A percentile compares a stretch with the other conserved stretches of the same genome.
Conservation (phyloP, 2,888 invertebrate species). For the Cremastinae sp. region DNA sequence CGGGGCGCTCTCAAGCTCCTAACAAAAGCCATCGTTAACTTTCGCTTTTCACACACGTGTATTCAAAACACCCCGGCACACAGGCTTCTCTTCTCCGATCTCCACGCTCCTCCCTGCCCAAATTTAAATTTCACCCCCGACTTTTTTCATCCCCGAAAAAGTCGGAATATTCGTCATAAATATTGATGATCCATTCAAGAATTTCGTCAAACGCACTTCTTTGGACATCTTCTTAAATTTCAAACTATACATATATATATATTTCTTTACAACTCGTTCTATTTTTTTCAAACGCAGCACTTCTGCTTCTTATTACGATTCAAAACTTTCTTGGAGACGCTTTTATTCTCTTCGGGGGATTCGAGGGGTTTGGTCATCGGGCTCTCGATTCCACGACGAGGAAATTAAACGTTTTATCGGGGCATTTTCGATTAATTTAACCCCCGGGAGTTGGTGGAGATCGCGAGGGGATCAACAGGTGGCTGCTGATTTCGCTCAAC, state of each 20-base stretch:
- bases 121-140: slow-evolving; percentile 25
- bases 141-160: background rate
- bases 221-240: too few species aligned
- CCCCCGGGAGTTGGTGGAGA: background rate
- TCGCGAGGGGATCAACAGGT: slow-evolving; percentile 34
- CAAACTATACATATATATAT: too few species aligned
- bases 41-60: slow-evolving; percentile 2
- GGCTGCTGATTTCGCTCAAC: slow-evolving; percentile 26
- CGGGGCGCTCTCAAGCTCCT: slow-evolving; percentile 8
- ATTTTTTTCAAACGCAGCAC: too few species aligned
- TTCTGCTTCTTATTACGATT: too few species aligned
- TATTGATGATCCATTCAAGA: background rate
- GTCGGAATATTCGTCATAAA: too few species aligned
- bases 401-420: background rate
- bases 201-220: background rate
- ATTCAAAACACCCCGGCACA: slow-evolving; percentile 33
- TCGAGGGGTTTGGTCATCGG: too few species aligned
- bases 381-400: background rate
- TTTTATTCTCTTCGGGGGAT: background rate
- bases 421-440: slow-evolving; percentile 7
- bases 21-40: slow-evolving; percentile 38
- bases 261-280: too few species aligned
- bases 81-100: background rate
- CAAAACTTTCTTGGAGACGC: too few species aligned
- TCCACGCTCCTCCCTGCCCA: background rate